These are phyloP conservation scores for Paracanthobrama guichenoti DNA, from an alignment of 2,113 vertebrate genomes.

Conservation along the genomic window DNA sequence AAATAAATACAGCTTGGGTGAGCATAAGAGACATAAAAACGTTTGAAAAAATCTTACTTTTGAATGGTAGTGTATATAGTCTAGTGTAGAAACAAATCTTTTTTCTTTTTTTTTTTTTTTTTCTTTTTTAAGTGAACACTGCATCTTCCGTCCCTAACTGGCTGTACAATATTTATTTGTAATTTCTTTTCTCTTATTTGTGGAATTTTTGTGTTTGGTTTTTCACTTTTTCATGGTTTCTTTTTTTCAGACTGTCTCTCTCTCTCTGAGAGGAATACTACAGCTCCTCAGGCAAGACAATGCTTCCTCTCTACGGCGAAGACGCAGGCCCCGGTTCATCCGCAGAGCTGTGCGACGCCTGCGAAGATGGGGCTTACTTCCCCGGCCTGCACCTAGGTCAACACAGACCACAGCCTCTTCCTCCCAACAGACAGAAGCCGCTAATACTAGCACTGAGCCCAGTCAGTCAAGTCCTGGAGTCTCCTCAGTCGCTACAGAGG, in stretches of 20 bases:
- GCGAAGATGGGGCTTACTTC: conserved; percentile 84
- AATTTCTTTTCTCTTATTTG: background rate
- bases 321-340: conserved; percentile 78
- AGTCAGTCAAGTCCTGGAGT: conserved; percentile 57
- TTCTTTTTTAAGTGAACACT: too few relatives aligned
- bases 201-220: background rate
- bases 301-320: conserved; percentile 70
- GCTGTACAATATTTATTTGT: too few relatives aligned
- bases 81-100: too few relatives aligned
- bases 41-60: too few relatives aligned
- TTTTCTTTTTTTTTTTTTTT: too few relatives aligned
- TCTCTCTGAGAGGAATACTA: conserved; percentile 85
- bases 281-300: conserved; percentile 85
- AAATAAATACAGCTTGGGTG: background rate
- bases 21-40: background rate
- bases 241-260: conserved; percentile 77
- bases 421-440: conserved; percentile 63
- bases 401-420: conserved; percentile 62
- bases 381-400: conserved; percentile 70
- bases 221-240: background rate
- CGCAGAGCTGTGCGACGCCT: conserved; percentile 82
- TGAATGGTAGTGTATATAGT: too few relatives aligned
- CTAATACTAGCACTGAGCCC: conserved; percentile 61
- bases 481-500: conserved; percentile 71
- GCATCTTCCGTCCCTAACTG: too few relatives aligned